Base-by-base conservation (phyloP, 2,113 vertebrate species). In the Abramis brama region DNA sequence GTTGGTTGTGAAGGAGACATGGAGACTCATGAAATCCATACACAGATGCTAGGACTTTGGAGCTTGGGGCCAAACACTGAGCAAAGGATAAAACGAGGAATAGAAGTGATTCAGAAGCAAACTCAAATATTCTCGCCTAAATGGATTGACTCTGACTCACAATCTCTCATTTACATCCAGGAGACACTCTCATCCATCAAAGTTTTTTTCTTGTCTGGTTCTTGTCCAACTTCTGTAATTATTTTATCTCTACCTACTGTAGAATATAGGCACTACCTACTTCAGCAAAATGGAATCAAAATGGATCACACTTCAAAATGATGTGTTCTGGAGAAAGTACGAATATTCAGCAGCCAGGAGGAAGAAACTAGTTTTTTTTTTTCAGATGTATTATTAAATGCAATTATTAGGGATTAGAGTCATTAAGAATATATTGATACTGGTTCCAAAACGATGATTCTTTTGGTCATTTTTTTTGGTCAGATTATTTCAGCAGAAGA, bases 51-150 rank as follows among this genome's bases (percentile, higher is more conserved):
- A 62, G 30, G 55, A 83, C 66, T 82, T 78, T 5, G 39, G 33
- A 13, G 33, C 27, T 84, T 86, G 82, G 43, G 79, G 79, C 79
- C 79, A 82, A 70, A 77, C 47, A 55, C 43, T 25, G 17, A 77
- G 75, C 27, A 52, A 47, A 68, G 62, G 64, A 82, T 68, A 82
- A 36, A 82, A 33, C 3, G 62, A 70, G 45, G 62, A 68, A 64
- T 47, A 33, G 19, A 60, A 13, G 50, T 57, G 9, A 66, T 68
- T 66, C 79, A 68, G n/a, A 13, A 47, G 45, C 79, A 50, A 33
- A 50, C 33, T 33, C 52, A n/a, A 57, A 25, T 60, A 60, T 43
- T 39, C 77, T 62, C 21, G 10, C 21, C 57, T 62, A 43, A 79
- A 60, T 39, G 6, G 52, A 78, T 78, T 10, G 50, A 57, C 47